Percentiles rank a stretch among this genome's conserved stretches.
phyloP scores from a whole-genome alignment of 2,888 invertebrate genomes.

The Heterodera filipjevi region DNA sequence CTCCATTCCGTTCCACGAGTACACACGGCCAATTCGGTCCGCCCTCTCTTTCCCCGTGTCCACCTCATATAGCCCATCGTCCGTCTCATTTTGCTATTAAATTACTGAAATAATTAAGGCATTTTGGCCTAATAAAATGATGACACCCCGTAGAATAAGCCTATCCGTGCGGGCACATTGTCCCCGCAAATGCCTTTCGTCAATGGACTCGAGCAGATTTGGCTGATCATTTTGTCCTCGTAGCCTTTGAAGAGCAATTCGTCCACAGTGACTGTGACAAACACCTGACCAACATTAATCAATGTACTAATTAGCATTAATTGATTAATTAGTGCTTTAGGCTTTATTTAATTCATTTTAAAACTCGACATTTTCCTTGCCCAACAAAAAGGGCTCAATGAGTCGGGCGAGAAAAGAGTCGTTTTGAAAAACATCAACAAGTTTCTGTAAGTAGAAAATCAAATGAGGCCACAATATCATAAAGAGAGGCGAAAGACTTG shows the following conservation, averaged over 20 bases:
- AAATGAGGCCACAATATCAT: background rate
- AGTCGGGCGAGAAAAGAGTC: background rate
- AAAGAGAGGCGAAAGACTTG: constrained; percentile 45
- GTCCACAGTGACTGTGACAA: constrained; percentile 49
- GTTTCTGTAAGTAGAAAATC: constrained; percentile 27
- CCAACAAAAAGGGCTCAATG: background rate
- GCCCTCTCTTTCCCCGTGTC: constrained; percentile 53
- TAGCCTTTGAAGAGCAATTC: constrained; percentile 62
- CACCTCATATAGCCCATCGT: constrained; percentile 58
- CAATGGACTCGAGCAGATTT: constrained; percentile 46
- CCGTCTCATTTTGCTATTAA: constrained; percentile 60
- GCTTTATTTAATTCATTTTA: too few species aligned
- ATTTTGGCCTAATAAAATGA: background rate
- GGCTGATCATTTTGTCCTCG: constrained; percentile 50
- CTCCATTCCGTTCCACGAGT: constrained; percentile 56
- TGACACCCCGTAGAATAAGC: constrained; percentile 61
- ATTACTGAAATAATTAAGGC: background rate
- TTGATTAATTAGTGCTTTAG: background rate
- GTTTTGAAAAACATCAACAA: constrained; percentile 23
- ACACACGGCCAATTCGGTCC: constrained; percentile 53
- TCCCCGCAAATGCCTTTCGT: constrained; percentile 49
- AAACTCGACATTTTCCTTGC: background rate
- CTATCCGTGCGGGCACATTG: constrained; percentile 52
- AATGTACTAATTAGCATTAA: background rate
- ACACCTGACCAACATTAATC: constrained; percentile 36